These are phyloP conservation scores for Megalurothrips usitatus DNA, from an alignment of 2,888 invertebrate species.

Conservation along the genomic window DNA sequence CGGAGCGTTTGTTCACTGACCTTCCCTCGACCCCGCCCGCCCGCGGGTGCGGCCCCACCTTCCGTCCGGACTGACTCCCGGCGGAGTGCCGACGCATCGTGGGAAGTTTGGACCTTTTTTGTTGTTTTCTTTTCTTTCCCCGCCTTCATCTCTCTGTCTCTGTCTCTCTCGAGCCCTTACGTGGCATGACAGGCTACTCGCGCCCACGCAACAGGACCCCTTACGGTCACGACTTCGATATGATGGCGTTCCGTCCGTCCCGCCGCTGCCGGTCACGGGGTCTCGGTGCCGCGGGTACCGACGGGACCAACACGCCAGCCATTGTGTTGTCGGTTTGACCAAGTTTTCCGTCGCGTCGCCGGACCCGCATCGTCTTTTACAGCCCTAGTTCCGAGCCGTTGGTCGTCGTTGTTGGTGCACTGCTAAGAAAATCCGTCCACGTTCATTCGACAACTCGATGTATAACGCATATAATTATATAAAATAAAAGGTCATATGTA, in stretches of 20 bases:
- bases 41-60: not conserved
- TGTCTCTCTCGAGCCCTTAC: not conserved
- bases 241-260: not conserved
- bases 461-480: too few species aligned
- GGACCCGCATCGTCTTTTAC: too few species aligned
- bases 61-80: not conserved
- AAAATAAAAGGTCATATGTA: too few species aligned
- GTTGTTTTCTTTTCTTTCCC: not conserved
- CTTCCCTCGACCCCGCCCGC: not conserved
- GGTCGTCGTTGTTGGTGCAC: too few species aligned
- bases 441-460: too few species aligned
- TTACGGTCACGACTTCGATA: not conserved
- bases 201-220: conserved; percentile 8
- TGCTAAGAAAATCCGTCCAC: too few species aligned
- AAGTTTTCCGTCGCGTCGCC: too few species aligned
- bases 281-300: not conserved
- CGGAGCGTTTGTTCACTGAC: too few species aligned
- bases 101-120: conserved; percentile 1
- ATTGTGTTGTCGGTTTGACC: too few species aligned
- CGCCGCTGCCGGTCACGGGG: not conserved
- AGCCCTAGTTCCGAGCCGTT: too few species aligned
- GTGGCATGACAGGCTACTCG: not conserved
- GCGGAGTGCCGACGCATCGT: not conserved
- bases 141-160: not conserved
- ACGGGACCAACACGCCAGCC: too few species aligned